A percentile compares a stretch with the other conserved stretches of the same genome.
Conservation (phyloP, 2,113 vertebrate genomes). For the Lucifuga dentata region DNA sequence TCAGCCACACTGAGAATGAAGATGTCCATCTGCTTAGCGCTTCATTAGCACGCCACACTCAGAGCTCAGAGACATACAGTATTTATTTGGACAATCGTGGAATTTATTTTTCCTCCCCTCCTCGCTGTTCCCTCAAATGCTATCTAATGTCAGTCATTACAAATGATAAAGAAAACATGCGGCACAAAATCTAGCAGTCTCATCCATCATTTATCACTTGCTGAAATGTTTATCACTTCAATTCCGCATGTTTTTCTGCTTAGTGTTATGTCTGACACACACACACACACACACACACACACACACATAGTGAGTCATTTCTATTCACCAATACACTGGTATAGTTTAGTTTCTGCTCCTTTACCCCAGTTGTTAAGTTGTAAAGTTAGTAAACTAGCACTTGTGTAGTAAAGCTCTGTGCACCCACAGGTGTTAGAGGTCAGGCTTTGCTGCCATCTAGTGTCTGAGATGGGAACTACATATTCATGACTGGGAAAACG, state of each 20-base stretch:
- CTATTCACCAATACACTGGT: too few species aligned
- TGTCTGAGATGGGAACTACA: constrained; percentile 31
- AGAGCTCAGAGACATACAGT: not conserved
- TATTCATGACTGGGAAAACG: not conserved
- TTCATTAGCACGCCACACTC: constrained; percentile 22
- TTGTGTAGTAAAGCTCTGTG: not conserved
- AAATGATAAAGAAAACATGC: constrained; percentile 31
- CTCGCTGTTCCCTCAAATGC: not conserved
- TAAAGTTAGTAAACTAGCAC: not conserved
- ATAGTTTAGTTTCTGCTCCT: not conserved
- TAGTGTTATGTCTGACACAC: too few species aligned
- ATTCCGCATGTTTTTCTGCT: too few species aligned
- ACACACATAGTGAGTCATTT: too few species aligned
- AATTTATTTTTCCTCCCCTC: constrained; percentile 28
- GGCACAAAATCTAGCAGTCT: constrained; percentile 13
- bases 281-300: too few species aligned
- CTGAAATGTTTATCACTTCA: constrained; percentile 11
- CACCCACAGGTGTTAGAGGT: not conserved
- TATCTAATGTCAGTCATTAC: constrained; percentile 42
- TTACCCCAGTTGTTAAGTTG: not conserved
- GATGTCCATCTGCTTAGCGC: constrained; percentile 1
- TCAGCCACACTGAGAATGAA: constrained; percentile 9
- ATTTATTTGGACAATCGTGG: constrained; percentile 54
- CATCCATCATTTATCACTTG: constrained; percentile 21
- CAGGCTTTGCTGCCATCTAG: constrained; percentile 74